These are phyloP conservation scores for Epicampocera succincta DNA, from an alignment of 2,888 invertebrate species.

Conservation along the genomic window DNA sequence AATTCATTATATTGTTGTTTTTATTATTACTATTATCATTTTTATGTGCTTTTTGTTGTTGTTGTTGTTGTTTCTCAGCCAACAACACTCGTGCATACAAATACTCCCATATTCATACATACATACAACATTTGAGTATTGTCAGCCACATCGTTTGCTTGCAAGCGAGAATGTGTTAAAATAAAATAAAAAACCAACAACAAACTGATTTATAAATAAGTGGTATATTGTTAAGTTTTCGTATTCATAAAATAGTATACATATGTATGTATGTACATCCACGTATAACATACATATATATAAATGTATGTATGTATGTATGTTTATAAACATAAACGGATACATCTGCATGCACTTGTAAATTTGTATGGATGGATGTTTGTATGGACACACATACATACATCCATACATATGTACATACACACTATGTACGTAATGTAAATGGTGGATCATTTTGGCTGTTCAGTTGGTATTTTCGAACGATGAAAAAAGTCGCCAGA, in stretches of 20 bases:
- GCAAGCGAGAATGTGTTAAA: conserved; percentile 6
- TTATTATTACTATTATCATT: conserved; percentile 38
- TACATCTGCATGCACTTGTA: not conserved
- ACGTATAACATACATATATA: not conserved
- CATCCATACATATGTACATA: too few species aligned
- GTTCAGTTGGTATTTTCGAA: conserved; percentile 36
- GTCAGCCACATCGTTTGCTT: too few species aligned
- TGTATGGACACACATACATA: too few species aligned
- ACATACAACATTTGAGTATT: not conserved
- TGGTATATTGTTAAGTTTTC: conserved; percentile 19
- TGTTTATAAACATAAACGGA: not conserved
- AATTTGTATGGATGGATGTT: not conserved
- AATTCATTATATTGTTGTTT: conserved; percentile 35
- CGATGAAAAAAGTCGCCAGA: conserved; percentile 66
- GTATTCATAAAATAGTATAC: conserved; percentile 17
- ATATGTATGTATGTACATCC: not conserved
- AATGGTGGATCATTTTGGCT: conserved; percentile 37
- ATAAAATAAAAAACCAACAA: conserved; percentile 2
- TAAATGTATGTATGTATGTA: not conserved
- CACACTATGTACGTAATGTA: not conserved
- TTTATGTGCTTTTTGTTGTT: conserved; percentile 18
- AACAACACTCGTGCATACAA: conserved; percentile 1
- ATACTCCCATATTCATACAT: not conserved
- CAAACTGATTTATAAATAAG: not conserved
- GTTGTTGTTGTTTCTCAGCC: conserved; percentile 14